Percentiles rank a stretch among this genome's conserved stretches.
Conservation (phyloP, 1,140 invertebrate species). For the Pseudomyrmex gracilis region DNA sequence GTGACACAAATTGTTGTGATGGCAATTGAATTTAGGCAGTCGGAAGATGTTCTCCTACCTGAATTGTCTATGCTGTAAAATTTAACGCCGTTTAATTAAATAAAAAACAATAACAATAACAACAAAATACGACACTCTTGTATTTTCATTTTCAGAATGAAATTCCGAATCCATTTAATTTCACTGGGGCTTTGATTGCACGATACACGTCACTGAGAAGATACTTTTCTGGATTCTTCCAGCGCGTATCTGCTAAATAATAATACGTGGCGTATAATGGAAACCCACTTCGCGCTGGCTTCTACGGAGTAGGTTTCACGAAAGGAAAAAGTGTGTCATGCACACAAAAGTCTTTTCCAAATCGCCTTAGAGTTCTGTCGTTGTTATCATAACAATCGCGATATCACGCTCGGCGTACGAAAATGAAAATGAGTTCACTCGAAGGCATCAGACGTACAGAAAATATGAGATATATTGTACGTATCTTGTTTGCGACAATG, state of each 20-base stretch:
- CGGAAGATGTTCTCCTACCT: conserved; percentile 6
- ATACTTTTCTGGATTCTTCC: conserved; percentile 66
- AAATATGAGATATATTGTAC: neutral
- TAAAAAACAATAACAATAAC: neutral
- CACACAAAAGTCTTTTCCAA: conserved; percentile 73
- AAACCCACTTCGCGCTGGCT: conserved; percentile 73
- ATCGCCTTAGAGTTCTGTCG: conserved; percentile 68
- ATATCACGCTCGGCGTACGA: conserved; percentile 15
- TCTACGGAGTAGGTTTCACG: conserved; percentile 71
- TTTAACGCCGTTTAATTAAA: neutral
- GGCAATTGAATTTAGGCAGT: conserved; percentile 34
- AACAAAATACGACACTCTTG: neutral
- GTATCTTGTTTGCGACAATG: conserved; percentile 2
- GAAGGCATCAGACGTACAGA: neutral
- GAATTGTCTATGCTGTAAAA: conserved; percentile 23
- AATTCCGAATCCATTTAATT: neutral
- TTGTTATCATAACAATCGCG: conserved; percentile 57
- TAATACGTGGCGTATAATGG: conserved; percentile 74
- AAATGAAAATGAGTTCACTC: conserved; percentile 18
- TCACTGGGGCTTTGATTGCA: neutral
- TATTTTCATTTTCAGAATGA: neutral
- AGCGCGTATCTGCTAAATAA: conserved; percentile 68
- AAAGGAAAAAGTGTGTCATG: conserved; percentile 74
- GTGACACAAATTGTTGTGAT: neutral
- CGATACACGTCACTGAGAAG: conserved; percentile 57